Percentiles rank a stretch among this genome's conserved stretches.
Evolutionary conservation across 2,888 invertebrate species (phyloP).

Genomic region (Lepidochrysops patricia): DNA sequence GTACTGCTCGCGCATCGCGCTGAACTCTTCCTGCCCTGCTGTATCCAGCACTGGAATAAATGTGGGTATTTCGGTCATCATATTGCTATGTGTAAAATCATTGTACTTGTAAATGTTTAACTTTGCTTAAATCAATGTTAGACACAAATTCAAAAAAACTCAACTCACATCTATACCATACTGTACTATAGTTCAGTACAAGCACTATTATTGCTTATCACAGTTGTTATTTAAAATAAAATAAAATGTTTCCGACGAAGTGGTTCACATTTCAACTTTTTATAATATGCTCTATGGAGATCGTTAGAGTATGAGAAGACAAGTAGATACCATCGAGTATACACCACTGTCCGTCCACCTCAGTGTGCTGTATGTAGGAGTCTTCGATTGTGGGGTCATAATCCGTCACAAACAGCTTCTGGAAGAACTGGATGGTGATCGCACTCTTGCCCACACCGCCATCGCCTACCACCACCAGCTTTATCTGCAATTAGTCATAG

Average conservation of each 20-base stretch:
- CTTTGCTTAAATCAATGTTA: no score
- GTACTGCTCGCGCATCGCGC: slow-evolving; percentile 95
- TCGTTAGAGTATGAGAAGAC: not conserved
- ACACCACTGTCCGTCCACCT: slow-evolving; percentile 94
- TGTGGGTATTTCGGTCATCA: no score
- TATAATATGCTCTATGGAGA: no score
- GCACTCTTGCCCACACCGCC: slow-evolving; percentile 97
- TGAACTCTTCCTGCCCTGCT: slow-evolving; percentile 96
- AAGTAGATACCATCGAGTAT: slow-evolving; percentile 82
- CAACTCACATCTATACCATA: no score
- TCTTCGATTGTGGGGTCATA: slow-evolving; percentile 98
- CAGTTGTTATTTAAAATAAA: no score
- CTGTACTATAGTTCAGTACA: no score
- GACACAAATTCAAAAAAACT: no score
- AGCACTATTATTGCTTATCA: no score
- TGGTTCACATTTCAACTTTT: no score
- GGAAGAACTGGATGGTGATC: slow-evolving; percentile 97
- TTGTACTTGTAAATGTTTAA: no score
- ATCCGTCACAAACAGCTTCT: slow-evolving; percentile 94
- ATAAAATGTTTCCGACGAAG: no score
- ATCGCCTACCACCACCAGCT: slow-evolving; percentile 94
- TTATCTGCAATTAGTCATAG: slow-evolving; percentile 71
- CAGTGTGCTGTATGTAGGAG: slow-evolving; percentile 94
- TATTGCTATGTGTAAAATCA: no score
- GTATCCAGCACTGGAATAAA: slow-evolving; percentile 91